Conservation (phyloP, 2,797 vertebrate genomes). For the Delichon dasypus region DNA sequence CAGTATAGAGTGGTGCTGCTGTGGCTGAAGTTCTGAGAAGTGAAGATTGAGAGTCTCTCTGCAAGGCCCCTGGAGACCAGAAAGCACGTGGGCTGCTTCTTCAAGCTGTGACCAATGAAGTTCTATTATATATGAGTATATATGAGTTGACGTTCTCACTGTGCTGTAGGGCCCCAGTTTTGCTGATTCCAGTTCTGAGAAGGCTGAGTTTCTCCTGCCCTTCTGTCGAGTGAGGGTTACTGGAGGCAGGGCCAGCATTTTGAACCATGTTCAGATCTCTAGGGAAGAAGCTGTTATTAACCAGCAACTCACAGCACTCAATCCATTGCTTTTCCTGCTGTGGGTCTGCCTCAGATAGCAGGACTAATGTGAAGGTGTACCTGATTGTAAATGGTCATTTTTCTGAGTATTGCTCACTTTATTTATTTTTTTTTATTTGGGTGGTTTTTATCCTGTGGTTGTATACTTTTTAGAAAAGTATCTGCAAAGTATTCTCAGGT, state of each 20-base stretch:
- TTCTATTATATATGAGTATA: fast-evolving
- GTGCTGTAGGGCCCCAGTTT: neutral
- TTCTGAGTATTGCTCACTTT: neutral
- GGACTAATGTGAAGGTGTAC: neutral
- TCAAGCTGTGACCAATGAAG: neutral
- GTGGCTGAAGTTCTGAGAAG: neutral
- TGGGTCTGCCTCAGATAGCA: neutral
- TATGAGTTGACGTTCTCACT: neutral
- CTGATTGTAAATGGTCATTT: neutral
- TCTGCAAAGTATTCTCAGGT: neutral
- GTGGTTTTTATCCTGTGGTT: neutral
- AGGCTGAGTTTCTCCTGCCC: neutral
- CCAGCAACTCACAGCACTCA: neutral
- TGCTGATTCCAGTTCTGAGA: neutral
- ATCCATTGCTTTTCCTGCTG: neutral
- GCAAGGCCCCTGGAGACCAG: neutral
- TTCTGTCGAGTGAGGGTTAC: neutral
- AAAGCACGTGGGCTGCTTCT: neutral
- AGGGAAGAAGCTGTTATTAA: neutral
- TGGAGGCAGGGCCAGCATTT: neutral
- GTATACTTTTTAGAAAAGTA: neutral
- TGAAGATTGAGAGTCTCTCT: neutral
- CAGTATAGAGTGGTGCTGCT: neutral
- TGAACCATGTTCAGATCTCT: fast-evolving
- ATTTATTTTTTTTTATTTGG: neutral